Evolutionary conservation across 64 coral and sea anemone genomes (phyloP).

Genomic region (Platygyra sinensis): DNA sequence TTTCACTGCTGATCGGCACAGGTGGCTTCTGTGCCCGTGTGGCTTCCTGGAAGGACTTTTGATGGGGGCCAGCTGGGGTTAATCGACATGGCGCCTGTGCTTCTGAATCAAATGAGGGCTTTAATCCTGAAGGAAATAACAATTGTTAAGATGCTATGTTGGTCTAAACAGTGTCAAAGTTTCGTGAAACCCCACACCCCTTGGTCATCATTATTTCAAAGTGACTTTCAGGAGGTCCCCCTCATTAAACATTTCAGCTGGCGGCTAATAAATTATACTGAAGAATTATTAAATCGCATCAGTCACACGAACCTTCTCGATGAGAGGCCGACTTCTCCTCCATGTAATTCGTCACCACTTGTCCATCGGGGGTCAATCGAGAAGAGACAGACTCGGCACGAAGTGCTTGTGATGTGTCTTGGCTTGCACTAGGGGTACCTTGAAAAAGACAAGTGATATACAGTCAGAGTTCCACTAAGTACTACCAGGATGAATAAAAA

Average conservation of each 20-base stretch:
- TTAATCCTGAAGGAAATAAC: not conserved
- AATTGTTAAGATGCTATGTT: not conserved
- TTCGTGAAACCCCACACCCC: no score
- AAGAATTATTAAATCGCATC: not conserved
- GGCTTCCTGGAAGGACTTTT: not conserved
- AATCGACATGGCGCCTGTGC: not conserved
- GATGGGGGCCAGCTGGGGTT: not conserved
- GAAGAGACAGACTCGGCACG: not conserved
- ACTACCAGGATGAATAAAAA: no score
- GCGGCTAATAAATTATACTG: not conserved
- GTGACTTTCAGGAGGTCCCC: no score
- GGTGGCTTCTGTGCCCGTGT: conserved; percentile 38
- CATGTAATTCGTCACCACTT: conserved; percentile 12
- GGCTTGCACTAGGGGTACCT: conserved; percentile 3
- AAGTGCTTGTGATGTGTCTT: not conserved
- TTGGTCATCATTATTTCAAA: no score
- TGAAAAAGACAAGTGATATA: not conserved
- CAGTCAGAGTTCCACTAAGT: not conserved
- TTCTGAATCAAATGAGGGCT: not conserved
- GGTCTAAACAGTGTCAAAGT: no score
- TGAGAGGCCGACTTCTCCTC: conserved; percentile 1
- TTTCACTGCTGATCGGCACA: conserved; percentile 33
- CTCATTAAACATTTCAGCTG: not conserved
- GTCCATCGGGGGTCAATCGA: conserved; percentile 6
- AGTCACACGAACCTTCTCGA: not conserved